A percentile compares a stretch with the other conserved stretches of the same genome.
Conservation (phyloP, 1,140 invertebrate species). For the Gonioctena quinquepunctata region DNA sequence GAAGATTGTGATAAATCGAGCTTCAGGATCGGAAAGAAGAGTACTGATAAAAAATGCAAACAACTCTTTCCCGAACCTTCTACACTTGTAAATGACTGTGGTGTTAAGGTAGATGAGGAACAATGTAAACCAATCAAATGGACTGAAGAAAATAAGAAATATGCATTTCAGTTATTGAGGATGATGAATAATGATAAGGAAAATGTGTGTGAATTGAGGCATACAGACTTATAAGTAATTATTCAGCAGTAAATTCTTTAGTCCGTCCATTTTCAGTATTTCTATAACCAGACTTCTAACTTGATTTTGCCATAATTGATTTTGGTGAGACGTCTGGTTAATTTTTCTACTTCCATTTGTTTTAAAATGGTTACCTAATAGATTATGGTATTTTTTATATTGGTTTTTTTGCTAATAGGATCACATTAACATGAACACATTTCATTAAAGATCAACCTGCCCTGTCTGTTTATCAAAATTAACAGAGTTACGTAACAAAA, state of each 20-base stretch:
- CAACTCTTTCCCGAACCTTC: neutral
- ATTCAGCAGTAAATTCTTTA: neutral
- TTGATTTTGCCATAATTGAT: too few relatives aligned
- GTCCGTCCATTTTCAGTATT: neutral
- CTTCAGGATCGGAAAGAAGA: neutral
- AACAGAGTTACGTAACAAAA: too few relatives aligned
- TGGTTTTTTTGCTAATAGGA: too few relatives aligned
- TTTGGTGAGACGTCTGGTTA: too few relatives aligned
- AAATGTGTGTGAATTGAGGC: conserved; percentile 38
- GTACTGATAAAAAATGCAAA: neutral
- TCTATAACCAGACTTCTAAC: neutral
- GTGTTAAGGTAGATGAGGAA: neutral
- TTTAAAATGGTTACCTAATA: too few relatives aligned
- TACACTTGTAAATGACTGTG: conserved; percentile 22
- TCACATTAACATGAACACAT: too few relatives aligned
- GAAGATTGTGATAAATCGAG: conserved; percentile 14
- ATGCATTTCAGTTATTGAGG: conserved; percentile 57
- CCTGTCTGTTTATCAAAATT: too few relatives aligned
- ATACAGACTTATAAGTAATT: conserved; percentile 38
- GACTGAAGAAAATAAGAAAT: conserved; percentile 57
- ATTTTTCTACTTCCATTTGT: too few relatives aligned
- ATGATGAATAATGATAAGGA: conserved; percentile 55
- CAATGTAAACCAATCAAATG: conserved; percentile 42
- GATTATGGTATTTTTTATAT: too few relatives aligned
- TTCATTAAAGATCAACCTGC: too few relatives aligned